Conservation (phyloP, 2,888 invertebrate genomes). For the Sinopyrophorus schimmeli region DNA sequence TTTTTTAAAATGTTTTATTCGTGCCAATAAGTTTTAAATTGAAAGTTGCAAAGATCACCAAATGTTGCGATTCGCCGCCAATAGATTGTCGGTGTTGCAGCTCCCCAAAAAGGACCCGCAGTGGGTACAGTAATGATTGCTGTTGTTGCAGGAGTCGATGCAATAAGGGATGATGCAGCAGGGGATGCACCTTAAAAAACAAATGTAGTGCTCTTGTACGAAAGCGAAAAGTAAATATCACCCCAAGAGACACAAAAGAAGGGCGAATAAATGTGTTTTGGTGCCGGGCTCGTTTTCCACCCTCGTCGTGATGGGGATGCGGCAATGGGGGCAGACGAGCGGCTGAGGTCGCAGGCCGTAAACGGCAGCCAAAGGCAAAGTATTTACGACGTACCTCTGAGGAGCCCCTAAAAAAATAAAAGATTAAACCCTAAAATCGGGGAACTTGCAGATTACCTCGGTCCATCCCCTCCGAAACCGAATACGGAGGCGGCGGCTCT, state of each 20-base stretch:
- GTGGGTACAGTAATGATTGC: conserved; percentile 36
- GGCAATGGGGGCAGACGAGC: conserved; percentile 51
- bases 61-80: too few relatives aligned
- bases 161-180: conserved; percentile 37
- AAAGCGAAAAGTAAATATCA: conserved; percentile 13
- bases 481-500: too few relatives aligned
- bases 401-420: too few relatives aligned
- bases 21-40: too few relatives aligned
- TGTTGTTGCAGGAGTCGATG: conserved; percentile 37
- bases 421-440: too few relatives aligned
- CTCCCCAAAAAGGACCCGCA: conserved; percentile 56
- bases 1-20: too few relatives aligned
- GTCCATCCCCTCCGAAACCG: too few relatives aligned
- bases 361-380: conserved; percentile 8
- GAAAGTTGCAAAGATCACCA: too few relatives aligned
- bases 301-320: conserved; percentile 42
- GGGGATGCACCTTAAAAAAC: conserved; percentile 32
- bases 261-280: conserved; percentile 52
- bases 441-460: too few relatives aligned
- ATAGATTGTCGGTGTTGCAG: conserved; percentile 40
- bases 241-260: conserved; percentile 38
- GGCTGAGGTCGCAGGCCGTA: conserved; percentile 45
- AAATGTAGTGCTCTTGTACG: too few relatives aligned
- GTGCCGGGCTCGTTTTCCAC: conserved; percentile 44
- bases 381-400: too few relatives aligned